Percentiles rank a stretch among this genome's conserved stretches.
phyloP scores from a whole-genome alignment of 35 echinoderm and acorn worm genomes.

The Stichopus chloronotus region DNA sequence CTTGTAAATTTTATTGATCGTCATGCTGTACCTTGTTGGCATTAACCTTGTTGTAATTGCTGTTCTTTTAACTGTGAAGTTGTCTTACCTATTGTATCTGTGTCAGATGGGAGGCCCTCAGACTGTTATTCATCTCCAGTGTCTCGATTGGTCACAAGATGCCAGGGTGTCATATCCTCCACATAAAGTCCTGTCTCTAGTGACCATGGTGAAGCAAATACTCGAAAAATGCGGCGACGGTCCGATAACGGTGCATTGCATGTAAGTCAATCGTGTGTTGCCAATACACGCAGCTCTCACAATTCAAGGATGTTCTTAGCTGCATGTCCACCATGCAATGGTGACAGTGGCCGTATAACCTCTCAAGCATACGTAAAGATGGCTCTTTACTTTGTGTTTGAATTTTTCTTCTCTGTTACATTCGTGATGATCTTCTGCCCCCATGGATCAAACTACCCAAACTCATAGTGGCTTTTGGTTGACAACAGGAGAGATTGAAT shows the following conservation, averaged over 20 bases:
- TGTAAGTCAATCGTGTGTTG: neutral
- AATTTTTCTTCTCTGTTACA: too few species aligned
- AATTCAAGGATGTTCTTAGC: neutral
- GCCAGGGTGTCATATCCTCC: neutral
- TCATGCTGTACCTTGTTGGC: neutral
- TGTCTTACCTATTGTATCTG: neutral
- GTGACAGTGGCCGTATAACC: neutral
- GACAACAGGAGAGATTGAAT: too few species aligned
- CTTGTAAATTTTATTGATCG: too few species aligned
- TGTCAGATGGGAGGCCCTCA: neutral
- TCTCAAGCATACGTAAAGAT: too few species aligned
- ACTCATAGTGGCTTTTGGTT: too few species aligned
- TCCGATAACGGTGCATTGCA: neutral
- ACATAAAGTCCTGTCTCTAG: neutral
- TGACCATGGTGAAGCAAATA: neutral
- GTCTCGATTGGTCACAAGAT: neutral
- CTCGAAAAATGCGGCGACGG: neutral
- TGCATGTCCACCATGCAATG: neutral
- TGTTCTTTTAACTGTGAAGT: neutral
- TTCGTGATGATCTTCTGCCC: too few species aligned
- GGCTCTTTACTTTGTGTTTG: too few species aligned
- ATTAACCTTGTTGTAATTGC: neutral
- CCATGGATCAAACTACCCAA: too few species aligned
- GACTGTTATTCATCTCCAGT: neutral
- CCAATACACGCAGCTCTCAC: neutral